Conservation (phyloP, 2,113 vertebrate species). For the Indicator indicator region DNA sequence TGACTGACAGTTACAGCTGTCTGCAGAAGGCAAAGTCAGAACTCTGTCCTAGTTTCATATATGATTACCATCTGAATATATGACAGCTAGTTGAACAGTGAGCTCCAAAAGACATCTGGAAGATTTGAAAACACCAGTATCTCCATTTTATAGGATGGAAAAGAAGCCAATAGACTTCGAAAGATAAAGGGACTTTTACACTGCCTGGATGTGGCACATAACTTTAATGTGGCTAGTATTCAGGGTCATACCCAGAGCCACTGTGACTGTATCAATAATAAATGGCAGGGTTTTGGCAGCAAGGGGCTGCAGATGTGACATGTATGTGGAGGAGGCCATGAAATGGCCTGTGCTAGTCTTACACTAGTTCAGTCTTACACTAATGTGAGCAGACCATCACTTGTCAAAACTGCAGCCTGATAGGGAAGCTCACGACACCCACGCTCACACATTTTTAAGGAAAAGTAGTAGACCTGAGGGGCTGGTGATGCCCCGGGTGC, state of each 20-base stretch:
- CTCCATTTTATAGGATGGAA: neutral
- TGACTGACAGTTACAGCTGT: constrained; percentile 35
- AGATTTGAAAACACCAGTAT: neutral
- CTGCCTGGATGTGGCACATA: rapidly evolving
- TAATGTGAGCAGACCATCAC: neutral
- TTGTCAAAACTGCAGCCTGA: neutral
- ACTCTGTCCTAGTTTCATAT: neutral
- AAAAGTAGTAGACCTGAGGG: rapidly evolving
- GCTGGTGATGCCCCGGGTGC: neutral
- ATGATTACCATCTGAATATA: neutral
- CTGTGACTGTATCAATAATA: neutral
- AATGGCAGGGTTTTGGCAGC: neutral
- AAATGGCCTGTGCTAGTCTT: neutral
- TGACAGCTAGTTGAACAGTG: neutral
- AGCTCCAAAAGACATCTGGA: neutral
- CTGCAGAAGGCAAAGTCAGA: constrained; percentile 8
- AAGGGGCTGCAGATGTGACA: neutral
- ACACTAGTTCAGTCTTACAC: neutral
- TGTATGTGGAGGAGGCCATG: neutral
- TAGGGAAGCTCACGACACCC: rapidly evolving
- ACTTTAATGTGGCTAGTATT: neutral
- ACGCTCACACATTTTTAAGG: neutral
- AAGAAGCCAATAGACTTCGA: neutral
- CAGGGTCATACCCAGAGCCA: neutral
- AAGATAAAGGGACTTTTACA: neutral